phyloP scores from a whole-genome alignment of 2,797 vertebrate species.

The Hafferia zeledoni region DNA sequence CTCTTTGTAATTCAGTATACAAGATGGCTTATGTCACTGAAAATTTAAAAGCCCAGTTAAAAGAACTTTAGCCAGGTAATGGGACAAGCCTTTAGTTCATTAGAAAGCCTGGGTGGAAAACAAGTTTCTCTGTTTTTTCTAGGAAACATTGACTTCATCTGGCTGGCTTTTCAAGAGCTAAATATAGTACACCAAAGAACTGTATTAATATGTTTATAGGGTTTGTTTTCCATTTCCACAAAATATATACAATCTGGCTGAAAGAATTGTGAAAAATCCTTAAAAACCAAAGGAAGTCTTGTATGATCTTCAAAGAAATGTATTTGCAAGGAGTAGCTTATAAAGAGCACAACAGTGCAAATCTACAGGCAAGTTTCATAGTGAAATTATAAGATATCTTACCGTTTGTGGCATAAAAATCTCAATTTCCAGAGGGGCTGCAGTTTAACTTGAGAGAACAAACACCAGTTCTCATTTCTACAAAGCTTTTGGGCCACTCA shows the following conservation, averaged over 20 bases:
- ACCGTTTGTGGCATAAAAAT: background rate
- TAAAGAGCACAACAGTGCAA: background rate
- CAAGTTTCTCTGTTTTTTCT: background rate
- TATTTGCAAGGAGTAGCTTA: background rate
- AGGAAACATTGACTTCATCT: constrained; percentile 1
- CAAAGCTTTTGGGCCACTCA: background rate
- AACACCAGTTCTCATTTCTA: background rate
- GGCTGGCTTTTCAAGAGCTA: background rate
- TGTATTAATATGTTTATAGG: background rate
- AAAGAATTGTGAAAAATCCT: background rate
- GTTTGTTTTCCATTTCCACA: background rate
- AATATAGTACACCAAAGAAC: background rate
- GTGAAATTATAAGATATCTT: background rate
- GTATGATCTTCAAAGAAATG: background rate
- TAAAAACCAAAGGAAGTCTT: background rate
- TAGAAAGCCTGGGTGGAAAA: background rate
- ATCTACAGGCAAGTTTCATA: background rate
- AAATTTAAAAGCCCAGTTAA: background rate
- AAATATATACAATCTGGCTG: background rate
- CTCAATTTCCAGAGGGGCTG: background rate
- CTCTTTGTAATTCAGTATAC: background rate
- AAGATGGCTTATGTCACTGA: background rate
- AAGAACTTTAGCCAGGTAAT: background rate
- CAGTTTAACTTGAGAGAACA: background rate
- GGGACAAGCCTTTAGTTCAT: background rate